Base-by-base conservation (phyloP, 2,888 invertebrate species). In the Slavum lentiscoides region DNA sequence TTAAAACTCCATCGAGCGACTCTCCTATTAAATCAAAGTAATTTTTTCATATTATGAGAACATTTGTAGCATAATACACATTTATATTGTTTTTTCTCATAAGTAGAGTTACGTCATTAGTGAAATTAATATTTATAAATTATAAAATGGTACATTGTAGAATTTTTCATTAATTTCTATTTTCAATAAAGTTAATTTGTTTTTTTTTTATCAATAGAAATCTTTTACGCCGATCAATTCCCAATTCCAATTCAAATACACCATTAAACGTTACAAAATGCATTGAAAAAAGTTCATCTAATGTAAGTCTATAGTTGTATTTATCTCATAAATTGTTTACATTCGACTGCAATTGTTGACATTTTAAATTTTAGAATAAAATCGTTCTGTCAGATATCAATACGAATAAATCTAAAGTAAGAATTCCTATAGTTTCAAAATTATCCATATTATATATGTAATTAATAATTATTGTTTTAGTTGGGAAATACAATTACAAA, bases 401-500 rank as follows among this genome's bases (percentile, higher is more conserved):
- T 69, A 53, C 43, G 6, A 68, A 59, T 15, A 67, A 39, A n/a
- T 75, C 75, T 19, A 75, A 67, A 59, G 75, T 75, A 58, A 75
- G 67, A 58, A 67, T 19, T 6, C 55, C 11, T 37, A 21, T 58
- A 58, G 21, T 55, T 64, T 7, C 37, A 5, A 30, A 64, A 49
- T 30, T 74, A 55, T 55, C 39, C 1, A 55, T 55, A n/a, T 53
- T 11, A 37, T 64, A 4, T 30, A 30, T 30, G 30, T 30, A 64
- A 64, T 64, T 49, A 23, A n/a, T 49, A 49, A 49, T 62, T 9
- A 17, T 17, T 66, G 11, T 37, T 75, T 67, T 67, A 75, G 75
- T 58, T 37, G 7, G 43, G 43, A 58, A 67, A 19, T 67, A 67
- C 19, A 59, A 67, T 75, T 67, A 55, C 15, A 5, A 75, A 55